Evolutionary conservation across 2,113 vertebrate genomes (phyloP), one percentile per base, ranked within the genome.

Genomic region (Rhegmatorhina hoffmannsi): DNA sequence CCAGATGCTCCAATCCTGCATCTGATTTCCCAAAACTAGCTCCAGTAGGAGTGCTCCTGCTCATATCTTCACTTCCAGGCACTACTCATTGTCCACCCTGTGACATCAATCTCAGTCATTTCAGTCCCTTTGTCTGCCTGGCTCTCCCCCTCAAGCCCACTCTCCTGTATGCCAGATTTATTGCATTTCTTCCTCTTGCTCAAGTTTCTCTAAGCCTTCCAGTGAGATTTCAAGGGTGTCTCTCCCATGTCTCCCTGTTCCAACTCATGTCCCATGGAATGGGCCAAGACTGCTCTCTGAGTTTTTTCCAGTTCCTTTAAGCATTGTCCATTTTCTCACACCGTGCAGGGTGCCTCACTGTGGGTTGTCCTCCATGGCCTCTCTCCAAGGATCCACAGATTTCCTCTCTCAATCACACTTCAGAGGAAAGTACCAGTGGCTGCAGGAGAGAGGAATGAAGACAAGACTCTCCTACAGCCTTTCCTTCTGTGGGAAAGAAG

Each of bases 61-160:
- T 63, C 62, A 49, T 7, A 40, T 29, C 3, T 70, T 11, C 26
- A 23, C 17, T n/a, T 36, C 33, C 46, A 80, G 53, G 38, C 59
- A 34, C 40, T 7, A 12, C 16, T 31, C 33, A 2, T 0, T 10
- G 11, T 7, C 64, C 24, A 33, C 4, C 8, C 7, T 4, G 26
- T 23, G 18, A 24, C 18, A 78, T 5, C 36, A 52, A 9, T 3
- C 47, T 31, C 31, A 28, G 24, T 33, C 18, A 19, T 52, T 60
- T 49, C 0, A 0, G 7, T 18, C 52, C 10, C 9, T 55, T 7
- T 64, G 12, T 43, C 46, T 0, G 0, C 24, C 13, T 56, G 44
- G 7, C 3, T 46, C 17, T 69, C 21, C 31, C 13, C 29, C 20
- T 29, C 38, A 77, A 34, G 40, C 5, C 23, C 26, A 34, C 3